Evolutionary conservation across 2,888 invertebrate species (phyloP).

Genomic region (Nephrotoma appendiculata): DNA sequence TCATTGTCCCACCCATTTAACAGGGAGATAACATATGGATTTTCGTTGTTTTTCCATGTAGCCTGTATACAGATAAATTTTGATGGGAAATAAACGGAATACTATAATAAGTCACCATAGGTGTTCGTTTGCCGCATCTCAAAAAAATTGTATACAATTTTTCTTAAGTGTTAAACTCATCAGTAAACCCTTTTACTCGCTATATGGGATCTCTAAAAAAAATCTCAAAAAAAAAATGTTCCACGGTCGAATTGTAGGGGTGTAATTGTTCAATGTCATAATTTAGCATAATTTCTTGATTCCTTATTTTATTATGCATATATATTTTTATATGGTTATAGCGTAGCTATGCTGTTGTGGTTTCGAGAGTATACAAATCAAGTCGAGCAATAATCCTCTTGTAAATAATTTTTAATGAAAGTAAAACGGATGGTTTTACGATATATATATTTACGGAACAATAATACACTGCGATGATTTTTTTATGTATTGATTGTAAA

Average conservation of each 20-base stretch:
- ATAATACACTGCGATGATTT: not conserved
- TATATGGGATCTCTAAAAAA: not conserved
- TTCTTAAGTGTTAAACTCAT: not conserved
- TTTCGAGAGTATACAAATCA: not conserved
- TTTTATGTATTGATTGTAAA: not conserved
- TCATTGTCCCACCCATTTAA: not conserved
- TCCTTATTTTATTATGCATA: not conserved
- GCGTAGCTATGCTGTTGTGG: not conserved
- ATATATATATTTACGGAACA: not conserved
- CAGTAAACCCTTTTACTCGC: not conserved
- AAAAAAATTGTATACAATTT: not conserved
- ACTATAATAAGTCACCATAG: not conserved
- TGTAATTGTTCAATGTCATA: not conserved
- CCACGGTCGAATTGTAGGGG: not conserved
- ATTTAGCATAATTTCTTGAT: not conserved
- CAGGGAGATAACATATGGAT: not conserved
- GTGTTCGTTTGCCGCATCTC: not conserved
- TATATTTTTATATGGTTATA: not conserved
- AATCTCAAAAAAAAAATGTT: not conserved
- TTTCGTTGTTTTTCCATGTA: not conserved
- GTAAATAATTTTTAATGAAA: not conserved
- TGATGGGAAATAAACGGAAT: not conserved
- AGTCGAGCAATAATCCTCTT: not conserved
- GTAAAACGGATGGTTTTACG: not conserved
- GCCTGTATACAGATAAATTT: too few relatives aligned